Conservation (phyloP, 2,113 vertebrate species). For the Apaloderma vittatum region DNA sequence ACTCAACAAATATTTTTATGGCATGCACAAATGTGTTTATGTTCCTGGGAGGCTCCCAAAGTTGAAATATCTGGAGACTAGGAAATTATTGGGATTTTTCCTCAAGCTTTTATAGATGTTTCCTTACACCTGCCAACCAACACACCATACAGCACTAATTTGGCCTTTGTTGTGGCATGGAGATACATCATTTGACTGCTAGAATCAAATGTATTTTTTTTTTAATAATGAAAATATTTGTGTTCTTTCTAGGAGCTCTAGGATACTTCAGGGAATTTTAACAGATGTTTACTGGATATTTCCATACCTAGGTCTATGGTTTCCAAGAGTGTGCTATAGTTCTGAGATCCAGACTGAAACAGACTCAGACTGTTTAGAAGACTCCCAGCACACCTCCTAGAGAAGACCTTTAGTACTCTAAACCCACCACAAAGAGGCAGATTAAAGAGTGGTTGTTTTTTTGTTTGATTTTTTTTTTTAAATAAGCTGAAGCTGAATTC, state of each 20-base stretch:
- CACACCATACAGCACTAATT: background rate
- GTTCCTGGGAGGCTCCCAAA: background rate
- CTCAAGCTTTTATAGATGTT: background rate
- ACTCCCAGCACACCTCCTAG: background rate
- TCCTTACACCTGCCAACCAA: background rate
- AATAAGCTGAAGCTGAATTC: background rate
- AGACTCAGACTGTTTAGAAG: background rate
- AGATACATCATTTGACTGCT: background rate
- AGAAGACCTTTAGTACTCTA: background rate
- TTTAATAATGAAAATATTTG: background rate
- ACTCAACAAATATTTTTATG: background rate
- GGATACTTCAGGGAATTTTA: background rate
- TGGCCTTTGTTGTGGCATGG: background rate
- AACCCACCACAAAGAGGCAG: background rate
- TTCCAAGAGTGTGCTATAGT: background rate
- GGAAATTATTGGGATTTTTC: background rate
- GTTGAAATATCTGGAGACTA: background rate
- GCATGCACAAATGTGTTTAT: background rate
- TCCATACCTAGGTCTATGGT: background rate
- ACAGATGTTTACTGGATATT: background rate
- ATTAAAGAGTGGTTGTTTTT: background rate
- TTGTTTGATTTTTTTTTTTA: background rate
- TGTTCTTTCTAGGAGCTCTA: background rate
- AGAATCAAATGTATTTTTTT: background rate
- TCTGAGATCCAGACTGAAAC: background rate